Base-by-base conservation (phyloP, 2,888 invertebrate genomes). In the Dione juno region DNA sequence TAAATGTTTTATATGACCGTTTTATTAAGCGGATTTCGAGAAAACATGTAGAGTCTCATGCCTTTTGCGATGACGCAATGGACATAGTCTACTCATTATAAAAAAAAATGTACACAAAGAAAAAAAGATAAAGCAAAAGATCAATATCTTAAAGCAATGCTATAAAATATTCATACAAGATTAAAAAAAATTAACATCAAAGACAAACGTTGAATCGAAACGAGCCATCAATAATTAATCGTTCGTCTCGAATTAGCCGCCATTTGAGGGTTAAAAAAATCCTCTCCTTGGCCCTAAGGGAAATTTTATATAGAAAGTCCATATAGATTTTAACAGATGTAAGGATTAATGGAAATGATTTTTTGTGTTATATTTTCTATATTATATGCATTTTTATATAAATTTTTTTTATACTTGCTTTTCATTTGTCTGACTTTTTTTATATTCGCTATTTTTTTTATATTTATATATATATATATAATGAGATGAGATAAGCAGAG, bases 141-240 rank as follows among this genome's bases (percentile, higher is more conserved):
- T 59, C 59, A 43, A 59, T 57, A 57, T 40, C 13, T 41, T 57
- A 54, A 66, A 57, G 53, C n/a, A 66, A 54, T 14, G 8, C 37
- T 16, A 40, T 48, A 50, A 58, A 35, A 59, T 48, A 88, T 80
- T 82, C 85, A 88, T 81, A 75, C 76, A 80, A 84, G 84, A 87
- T 88, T 85, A 86, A 86, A 85, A 87, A 88, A 87, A 88, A 86
- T 86, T 88, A 69, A 86, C 90, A 86, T 88, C 83, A 88, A 91
- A 91, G 87, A 88, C 87, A 88, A 90, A 90, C 86, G 80, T 82
- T 84, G 81, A 87, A 85, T 84, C 84, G 79, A 84, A 88, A 86
- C 85, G 85, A 80, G 77, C 82, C 86, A 86, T 92, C 91, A 92
- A 92, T 92, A 90, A 90, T 91, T 88, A 89, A 92, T 89, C 84